Evolutionary conservation across 2,888 invertebrate species (phyloP).

Genomic region (Teleiodes luculella): DNA sequence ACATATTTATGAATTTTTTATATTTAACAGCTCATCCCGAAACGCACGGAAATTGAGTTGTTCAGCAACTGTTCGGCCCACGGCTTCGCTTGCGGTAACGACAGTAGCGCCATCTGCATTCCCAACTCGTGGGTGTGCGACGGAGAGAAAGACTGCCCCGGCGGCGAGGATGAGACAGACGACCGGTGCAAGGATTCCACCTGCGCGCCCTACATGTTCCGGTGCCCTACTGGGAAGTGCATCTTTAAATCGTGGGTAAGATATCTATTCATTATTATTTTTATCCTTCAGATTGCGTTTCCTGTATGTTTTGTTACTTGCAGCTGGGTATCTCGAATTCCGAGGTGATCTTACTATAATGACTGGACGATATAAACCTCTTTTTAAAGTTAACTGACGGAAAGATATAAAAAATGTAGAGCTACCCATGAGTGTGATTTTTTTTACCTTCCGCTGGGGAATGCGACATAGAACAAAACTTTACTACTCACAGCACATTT

Average conservation of each 20-base stretch:
- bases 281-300: too few relatives aligned
- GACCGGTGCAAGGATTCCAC: conserved; percentile 80
- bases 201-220: conserved; percentile 86
- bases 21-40: conserved; percentile 31
- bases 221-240: conserved; percentile 80
- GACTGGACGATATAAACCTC: too few relatives aligned
- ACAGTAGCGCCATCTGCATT: conserved; percentile 79
- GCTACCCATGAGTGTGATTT: too few relatives aligned
- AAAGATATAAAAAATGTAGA: too few relatives aligned
- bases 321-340: too few relatives aligned
- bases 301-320: too few relatives aligned
- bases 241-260: conserved; percentile 78
- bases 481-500: too few relatives aligned
- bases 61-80: conserved; percentile 44
- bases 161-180: conserved; percentile 84
- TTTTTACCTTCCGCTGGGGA: too few relatives aligned
- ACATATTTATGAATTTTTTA: neutral
- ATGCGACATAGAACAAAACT: too few relatives aligned
- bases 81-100: conserved; percentile 57
- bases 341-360: too few relatives aligned
- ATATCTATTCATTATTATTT: conserved; percentile 3
- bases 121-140: conserved; percentile 89
- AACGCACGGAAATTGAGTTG: conserved; percentile 35
- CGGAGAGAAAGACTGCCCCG: conserved; percentile 87
- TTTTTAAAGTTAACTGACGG: too few relatives aligned